These are phyloP conservation scores for Columba guinea DNA, from an alignment of 2,797 vertebrate species.

Conservation along the genomic window DNA sequence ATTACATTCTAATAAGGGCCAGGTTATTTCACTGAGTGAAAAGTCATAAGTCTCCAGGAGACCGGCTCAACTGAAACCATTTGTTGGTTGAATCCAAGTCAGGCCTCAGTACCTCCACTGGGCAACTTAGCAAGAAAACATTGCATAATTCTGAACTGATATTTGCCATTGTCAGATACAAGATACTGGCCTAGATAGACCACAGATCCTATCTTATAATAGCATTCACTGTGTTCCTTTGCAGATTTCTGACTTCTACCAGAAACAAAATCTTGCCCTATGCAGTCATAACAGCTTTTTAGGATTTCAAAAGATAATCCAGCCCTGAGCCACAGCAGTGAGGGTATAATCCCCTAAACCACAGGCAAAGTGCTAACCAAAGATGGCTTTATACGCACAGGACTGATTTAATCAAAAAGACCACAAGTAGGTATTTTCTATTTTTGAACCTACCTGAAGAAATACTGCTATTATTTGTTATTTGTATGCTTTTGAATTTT, in stretches of 20 bases:
- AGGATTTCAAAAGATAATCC: slow-evolving; percentile 37
- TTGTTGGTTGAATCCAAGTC: not conserved
- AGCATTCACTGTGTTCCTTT: not conserved
- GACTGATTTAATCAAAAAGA: not conserved
- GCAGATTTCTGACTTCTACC: slow-evolving; percentile 4
- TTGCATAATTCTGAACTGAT: not conserved
- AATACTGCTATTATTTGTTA: not conserved
- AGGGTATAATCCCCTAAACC: slow-evolving; percentile 7
- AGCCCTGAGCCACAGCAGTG: not conserved
- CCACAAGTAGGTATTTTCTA: not conserved
- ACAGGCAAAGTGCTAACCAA: not conserved
- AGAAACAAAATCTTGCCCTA: slow-evolving; percentile 1
- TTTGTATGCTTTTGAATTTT: not conserved
- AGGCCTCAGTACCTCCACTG: not conserved
- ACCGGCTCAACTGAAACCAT: not conserved
- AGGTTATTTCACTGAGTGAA: slow-evolving; percentile 14
- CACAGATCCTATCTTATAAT: not conserved
- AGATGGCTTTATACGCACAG: not conserved
- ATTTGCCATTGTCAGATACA: not conserved
- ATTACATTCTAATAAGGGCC: slow-evolving; percentile 34
- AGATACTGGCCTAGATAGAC: not conserved
- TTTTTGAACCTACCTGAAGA: not conserved
- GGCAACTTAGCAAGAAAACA: not conserved
- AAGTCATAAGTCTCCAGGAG: not conserved
- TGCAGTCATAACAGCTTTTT: not conserved